A percentile compares a stretch with the other conserved stretches of the same genome.
phyloP scores from a whole-genome alignment of 2,113 vertebrate genomes.

The Anguilla rostrata region DNA sequence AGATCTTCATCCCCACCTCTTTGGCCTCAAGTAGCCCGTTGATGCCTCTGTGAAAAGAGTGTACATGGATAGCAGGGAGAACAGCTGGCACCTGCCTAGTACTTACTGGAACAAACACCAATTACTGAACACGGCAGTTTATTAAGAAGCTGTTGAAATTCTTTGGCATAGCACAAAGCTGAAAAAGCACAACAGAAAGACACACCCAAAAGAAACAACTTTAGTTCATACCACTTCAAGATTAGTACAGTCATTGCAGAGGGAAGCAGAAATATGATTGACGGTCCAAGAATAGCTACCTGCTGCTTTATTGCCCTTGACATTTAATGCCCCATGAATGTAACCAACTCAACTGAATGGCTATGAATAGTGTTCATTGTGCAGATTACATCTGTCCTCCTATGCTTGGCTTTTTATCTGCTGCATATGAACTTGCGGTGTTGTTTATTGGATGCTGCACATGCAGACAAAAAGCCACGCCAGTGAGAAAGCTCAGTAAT shows the following conservation, averaged over 20 bases:
- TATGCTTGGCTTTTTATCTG: no score
- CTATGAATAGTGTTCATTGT: no score
- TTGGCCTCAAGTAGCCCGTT: conserved; percentile 81
- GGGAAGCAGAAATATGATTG: no score
- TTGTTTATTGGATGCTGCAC: no score
- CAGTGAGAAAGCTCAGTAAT: no score
- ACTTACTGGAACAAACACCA: not conserved
- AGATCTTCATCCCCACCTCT: conserved; percentile 83
- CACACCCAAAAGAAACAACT: not conserved
- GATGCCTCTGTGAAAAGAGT: conserved; percentile 67
- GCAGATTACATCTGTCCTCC: no score
- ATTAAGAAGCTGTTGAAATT: not conserved
- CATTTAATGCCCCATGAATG: no score
- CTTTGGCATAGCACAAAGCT: not conserved
- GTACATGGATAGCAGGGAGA: not conserved
- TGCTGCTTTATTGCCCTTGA: no score
- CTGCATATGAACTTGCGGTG: no score
- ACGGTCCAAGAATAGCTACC: no score
- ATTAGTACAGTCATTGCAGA: conserved; percentile 6
- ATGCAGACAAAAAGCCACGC: no score
- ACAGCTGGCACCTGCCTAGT: not conserved
- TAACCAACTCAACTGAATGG: no score
- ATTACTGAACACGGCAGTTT: not conserved
- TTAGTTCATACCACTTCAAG: not conserved
- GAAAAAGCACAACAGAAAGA: not conserved